Evolutionary conservation across 2,113 vertebrate genomes (phyloP), one percentile per base, ranked within the genome.

Genomic region (Ageneiosus marmoratus): DNA sequence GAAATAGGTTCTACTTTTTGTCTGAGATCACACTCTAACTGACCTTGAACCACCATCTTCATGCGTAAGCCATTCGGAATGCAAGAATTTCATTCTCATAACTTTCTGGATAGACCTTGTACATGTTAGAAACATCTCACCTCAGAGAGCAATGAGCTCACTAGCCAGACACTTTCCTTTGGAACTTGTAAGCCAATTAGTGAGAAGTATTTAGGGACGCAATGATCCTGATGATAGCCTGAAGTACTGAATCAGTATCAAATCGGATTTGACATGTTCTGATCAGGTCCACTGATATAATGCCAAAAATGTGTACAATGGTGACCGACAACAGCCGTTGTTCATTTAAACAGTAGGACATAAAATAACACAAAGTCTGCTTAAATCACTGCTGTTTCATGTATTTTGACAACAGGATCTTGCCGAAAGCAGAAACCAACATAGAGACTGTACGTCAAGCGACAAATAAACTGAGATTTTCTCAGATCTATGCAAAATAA

Each of bases 161-260:
- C 4, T 58, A 8, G 56, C 65, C 55, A 53, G 1, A 67, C 12
- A 5, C 13, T 67, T 56, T 44, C 4, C 5, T 13, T 29, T 22
- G 79, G n/a, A 55, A 77, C 81, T 37, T 75, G 27, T 83, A 83
- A 86, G 27, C 44, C 69, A 70, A 84, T 88, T 83, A 82, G 58
- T 72, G 32, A 67, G 50, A 77, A 70, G 56, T 82, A 86, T 76
- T 41, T 55, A 76, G 18, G 73, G 73, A 76, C 15, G 51, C 73
- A 75, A 9, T 53, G 27, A 32, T 75, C 11, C 18, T 22, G 29
- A 76, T 22, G 73, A 55, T 55, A 10, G 18, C 73, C 50, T 34
- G 27, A 37, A 55, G 53, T 1, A 1, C 27, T 53, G 27, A 75
- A 11, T 32, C 27, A 53, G 48, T 51, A 75, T 75, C 15, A 32